Base-by-base conservation (phyloP, 2,888 invertebrate species). In the Tetropium fuscum region DNA sequence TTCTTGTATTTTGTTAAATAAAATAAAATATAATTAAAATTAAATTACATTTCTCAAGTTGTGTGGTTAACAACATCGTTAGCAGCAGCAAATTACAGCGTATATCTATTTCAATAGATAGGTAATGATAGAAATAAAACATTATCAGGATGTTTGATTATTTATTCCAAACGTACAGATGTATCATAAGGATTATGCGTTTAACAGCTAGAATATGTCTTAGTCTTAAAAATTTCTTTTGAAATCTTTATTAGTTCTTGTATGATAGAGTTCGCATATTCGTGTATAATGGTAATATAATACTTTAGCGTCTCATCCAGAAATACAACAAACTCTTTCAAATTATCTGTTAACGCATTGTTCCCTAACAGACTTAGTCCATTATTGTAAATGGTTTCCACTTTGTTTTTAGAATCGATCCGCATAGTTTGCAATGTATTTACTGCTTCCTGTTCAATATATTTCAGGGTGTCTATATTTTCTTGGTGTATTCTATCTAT, bases 281-380 rank as follows among this genome's bases (percentile, higher is more conserved):
- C 11, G 3, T 51, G 51, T 18, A 36, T 40, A 27, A 18, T 1
- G 8, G 7, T 34, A 27, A 40, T 18, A 7, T 27, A 40, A 1
- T 25, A 25, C 8, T 51, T 51, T n/a, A 51, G 11, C 2, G 8
- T 7, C n/a, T 25, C 27, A 18, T 51, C 51, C 18, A 38, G 2
- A 8, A 51, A 40, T 13, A 25, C 30, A 11, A 40, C 11, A 40
- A 51, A n/a, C 6, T 51, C 51, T n/a, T 51, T 51, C 6, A 40
- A 51, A n/a, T 5, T 27, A 2, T 15, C 18, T 20, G 8, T 11
- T 10, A 51, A 2, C 0, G 16, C n/a, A 10, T 15, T 16, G 3
- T 15, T 25, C 1, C 51, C 51, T 13, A 40, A 8, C 16, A 27
- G 11, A 4, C 19, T 2, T 18, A 16, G n/a, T 2, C 18, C n/a